Conservation (phyloP, 2,797 vertebrate genomes). For the Monodelphis domestica region DNA sequence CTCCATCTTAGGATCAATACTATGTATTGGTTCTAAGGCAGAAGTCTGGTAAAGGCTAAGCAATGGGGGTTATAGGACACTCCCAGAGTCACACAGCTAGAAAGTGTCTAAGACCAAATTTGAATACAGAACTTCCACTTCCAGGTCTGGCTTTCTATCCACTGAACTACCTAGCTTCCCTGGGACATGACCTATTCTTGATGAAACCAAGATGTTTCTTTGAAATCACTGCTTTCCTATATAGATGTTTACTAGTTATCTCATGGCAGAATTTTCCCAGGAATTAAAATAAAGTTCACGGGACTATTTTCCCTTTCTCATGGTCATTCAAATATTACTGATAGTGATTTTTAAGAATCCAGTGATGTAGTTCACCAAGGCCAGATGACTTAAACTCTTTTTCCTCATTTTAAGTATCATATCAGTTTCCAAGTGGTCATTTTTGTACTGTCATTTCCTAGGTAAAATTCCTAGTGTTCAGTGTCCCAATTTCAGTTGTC, state of each 20-base stretch:
- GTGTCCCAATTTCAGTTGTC: background rate
- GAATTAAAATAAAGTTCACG: background rate
- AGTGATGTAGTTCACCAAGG: background rate
- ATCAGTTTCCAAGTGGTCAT: background rate
- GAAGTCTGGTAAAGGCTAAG: no score
- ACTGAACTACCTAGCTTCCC: no score
- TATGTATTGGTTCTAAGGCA: no score
- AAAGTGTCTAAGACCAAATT: no score
- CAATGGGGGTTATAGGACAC: no score
- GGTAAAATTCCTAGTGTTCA: background rate
- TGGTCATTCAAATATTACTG: background rate
- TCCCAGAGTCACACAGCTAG: no score
- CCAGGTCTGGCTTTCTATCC: no score
- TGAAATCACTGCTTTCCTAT: background rate
- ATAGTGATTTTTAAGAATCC: background rate
- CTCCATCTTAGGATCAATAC: no score
- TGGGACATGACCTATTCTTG: background rate
- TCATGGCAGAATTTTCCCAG: background rate
- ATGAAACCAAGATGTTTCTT: background rate
- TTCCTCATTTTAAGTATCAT: background rate
- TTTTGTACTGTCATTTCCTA: background rate
- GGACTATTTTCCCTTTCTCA: background rate
- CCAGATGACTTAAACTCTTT: background rate
- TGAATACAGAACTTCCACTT: no score
- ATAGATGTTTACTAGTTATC: background rate